Evolutionary conservation across 2,797 vertebrate genomes (phyloP).

Genomic region (Rhinichthys osculus): DNA sequence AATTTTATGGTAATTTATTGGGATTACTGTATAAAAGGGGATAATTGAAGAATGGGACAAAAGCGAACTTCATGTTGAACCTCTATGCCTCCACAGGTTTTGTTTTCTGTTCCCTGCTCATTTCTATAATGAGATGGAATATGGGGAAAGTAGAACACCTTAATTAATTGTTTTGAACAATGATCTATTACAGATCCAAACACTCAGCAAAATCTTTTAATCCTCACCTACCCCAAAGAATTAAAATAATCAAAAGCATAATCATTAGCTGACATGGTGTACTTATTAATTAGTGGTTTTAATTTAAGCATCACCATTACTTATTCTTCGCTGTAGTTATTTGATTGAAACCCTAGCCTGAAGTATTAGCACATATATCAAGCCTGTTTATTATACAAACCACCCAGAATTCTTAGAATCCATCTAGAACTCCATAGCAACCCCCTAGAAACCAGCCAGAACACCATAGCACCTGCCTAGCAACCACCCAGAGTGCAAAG

Average conservation of each 20-base stretch:
- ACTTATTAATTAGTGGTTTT: constrained; percentile 14
- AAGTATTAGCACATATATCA: not conserved
- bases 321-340: not conserved
- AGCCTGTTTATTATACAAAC: not conserved
- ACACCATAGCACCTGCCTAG: not conserved
- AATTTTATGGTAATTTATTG: not conserved
- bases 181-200: constrained; percentile 14
- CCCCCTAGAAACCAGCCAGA: not conserved
- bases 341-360: not conserved
- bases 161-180: constrained; percentile 27
- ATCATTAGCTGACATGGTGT: not conserved
- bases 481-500: not conserved
- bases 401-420: not conserved
- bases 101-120: not conserved
- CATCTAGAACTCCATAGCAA: not conserved
- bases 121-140: not conserved
- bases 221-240: not conserved
- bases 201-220: not conserved
- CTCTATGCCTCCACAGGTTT: not conserved
- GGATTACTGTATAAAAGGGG: not conserved
- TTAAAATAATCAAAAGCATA: constrained; percentile 9
- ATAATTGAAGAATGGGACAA: not conserved
- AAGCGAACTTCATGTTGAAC: not conserved
- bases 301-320: not conserved
- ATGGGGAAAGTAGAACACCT: constrained; percentile 13